A percentile compares a stretch with the other conserved stretches of the same genome.
These are phyloP conservation scores for Ageneiosus marmoratus DNA, from an alignment of 2,113 vertebrate species.

Conservation along the genomic window DNA sequence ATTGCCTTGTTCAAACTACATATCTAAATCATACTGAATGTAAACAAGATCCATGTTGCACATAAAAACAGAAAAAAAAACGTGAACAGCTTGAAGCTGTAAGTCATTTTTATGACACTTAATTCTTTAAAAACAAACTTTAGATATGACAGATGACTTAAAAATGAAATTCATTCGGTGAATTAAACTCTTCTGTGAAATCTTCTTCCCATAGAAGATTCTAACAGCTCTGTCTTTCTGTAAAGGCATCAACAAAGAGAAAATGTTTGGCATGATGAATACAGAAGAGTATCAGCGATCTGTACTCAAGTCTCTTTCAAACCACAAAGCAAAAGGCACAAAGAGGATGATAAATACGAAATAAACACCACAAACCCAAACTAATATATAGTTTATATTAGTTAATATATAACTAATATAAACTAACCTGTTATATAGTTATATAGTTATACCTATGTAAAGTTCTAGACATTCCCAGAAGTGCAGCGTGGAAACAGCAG, in stretches of 20 bases:
- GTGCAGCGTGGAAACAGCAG: conserved; percentile 31
- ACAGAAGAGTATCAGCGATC: neutral
- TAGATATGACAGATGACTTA: neutral
- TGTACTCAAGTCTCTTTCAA: neutral
- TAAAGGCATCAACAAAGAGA: no score
- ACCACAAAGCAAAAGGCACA: neutral
- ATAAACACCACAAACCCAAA: conserved; percentile 10
- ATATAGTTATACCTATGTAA: no score
- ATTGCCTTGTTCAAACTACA: neutral
- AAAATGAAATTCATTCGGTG: neutral
- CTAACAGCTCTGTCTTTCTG: neutral
- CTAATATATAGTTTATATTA: no score
- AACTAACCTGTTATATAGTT: no score
- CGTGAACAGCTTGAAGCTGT: neutral
- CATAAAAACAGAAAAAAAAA: no score
- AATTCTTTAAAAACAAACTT: neutral
- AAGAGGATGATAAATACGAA: neutral
- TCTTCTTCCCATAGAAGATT: no score
- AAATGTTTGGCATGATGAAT: neutral
- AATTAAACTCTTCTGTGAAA: no score
- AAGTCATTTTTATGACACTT: neutral
- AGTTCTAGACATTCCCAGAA: neutral
- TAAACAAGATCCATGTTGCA: no score
- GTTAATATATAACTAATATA: no score
- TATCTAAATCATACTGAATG: neutral